Conservation (phyloP, 1,140 invertebrate genomes). For the Macrobrachium nipponense region DNA sequence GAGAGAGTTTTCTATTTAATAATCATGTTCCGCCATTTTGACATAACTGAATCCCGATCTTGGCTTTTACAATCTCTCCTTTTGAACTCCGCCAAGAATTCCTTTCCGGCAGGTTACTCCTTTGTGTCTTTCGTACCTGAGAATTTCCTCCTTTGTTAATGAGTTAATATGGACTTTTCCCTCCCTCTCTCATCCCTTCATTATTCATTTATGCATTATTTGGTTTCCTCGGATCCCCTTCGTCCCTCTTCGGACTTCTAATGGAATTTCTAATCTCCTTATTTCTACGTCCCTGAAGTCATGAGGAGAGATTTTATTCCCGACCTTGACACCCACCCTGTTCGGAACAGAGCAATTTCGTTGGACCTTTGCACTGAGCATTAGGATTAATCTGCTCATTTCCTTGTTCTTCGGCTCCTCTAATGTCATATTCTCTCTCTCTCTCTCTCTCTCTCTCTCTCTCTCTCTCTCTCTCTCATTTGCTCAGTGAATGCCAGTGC, state of each 20-base stretch:
- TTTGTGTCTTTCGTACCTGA: neutral
- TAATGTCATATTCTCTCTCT: neutral
- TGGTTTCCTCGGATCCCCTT: neutral
- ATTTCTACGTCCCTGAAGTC: neutral
- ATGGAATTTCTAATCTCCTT: neutral
- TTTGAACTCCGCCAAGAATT: no score
- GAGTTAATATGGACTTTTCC: neutral
- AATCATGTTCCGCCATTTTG: no score
- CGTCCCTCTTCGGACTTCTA: neutral
- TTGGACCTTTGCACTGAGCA: no score
- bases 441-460: conserved; percentile 5
- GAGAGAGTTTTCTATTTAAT: no score
- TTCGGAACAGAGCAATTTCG: no score
- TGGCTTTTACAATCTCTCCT: no score
- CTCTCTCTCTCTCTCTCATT: neutral
- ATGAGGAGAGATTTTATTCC: no score
- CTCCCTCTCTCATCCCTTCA: conserved; percentile 1
- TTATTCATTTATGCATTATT: neutral
- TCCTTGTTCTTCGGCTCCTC: neutral
- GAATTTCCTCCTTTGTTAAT: neutral
- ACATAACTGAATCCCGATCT: no score
- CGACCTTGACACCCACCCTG: no score
- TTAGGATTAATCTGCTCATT: neutral
- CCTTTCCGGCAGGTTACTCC: no score
- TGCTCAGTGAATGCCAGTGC: neutral